Conservation (phyloP, 2,797 vertebrate species). For the Dryobates pubescens region DNA sequence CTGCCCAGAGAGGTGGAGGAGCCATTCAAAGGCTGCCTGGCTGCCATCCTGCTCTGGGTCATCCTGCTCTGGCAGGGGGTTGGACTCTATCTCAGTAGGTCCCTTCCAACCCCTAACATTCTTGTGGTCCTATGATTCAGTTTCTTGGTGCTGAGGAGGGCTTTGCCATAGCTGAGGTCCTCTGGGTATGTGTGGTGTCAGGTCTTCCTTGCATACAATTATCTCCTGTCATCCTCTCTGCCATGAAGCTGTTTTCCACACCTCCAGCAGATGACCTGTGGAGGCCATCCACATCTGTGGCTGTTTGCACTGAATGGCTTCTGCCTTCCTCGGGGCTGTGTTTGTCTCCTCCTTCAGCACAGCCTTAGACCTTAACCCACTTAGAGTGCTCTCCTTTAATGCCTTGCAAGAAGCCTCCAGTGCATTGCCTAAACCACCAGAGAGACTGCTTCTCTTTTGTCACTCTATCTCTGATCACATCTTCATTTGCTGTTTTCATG, state of each 20-base stretch:
- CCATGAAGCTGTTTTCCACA: neutral
- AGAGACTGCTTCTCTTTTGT: neutral
- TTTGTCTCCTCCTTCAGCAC: neutral
- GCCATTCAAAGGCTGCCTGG: too few species aligned
- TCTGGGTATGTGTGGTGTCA: neutral
- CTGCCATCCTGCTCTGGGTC: too few species aligned
- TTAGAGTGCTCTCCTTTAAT: neutral
- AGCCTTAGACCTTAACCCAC: neutral
- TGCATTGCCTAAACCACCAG: neutral
- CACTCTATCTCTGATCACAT: neutral
- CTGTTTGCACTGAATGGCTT: neutral
- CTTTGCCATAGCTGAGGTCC: neutral
- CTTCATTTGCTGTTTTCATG: neutral
- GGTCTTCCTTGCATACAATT: accelerated
- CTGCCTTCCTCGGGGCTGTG: neutral
- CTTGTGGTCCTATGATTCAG: neutral
- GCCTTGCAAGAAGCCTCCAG: neutral
- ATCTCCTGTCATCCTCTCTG: neutral
- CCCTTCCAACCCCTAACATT: too few species aligned
- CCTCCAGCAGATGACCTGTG: neutral
- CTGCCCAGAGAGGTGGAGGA: too few species aligned
- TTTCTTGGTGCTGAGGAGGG: neutral
- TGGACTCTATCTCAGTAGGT: too few species aligned
- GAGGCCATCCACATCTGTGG: neutral
- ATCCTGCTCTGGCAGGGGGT: too few species aligned